phyloP scores from a whole-genome alignment of 2,797 vertebrate species.

The Acanthurus leucopareius region DNA sequence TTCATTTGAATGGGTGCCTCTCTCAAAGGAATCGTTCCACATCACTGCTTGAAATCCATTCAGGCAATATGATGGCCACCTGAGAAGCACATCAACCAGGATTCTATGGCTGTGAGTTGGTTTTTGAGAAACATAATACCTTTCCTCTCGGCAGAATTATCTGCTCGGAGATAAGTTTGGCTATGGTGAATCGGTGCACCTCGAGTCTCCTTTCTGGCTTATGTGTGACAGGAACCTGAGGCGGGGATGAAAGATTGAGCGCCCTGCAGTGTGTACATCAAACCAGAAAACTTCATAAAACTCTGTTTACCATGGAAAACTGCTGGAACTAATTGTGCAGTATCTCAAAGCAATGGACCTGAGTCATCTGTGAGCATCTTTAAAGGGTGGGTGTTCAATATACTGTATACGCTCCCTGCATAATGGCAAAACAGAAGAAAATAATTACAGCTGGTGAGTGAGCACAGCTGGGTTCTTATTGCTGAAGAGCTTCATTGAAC shows the following conservation, averaged over 20 bases:
- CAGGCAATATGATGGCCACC: conserved; percentile 73
- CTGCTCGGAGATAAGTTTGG: conserved; percentile 71
- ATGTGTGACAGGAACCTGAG: conserved; percentile 68
- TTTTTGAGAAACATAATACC: conserved; percentile 70
- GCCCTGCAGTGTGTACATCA: conserved; percentile 49
- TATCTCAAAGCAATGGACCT: conserved; percentile 60
- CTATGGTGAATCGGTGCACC: conserved; percentile 56
- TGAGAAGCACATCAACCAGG: conserved; percentile 65
- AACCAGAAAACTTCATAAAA: conserved; percentile 68
- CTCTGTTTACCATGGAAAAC: conserved; percentile 55
- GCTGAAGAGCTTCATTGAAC: conserved; percentile 27
- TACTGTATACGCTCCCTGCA: conserved; percentile 27
- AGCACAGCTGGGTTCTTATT: conserved; percentile 48
- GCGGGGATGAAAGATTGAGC: conserved; percentile 58
- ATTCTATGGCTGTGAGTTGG: conserved; percentile 66
- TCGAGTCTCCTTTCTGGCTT: conserved; percentile 53
- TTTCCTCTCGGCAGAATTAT: conserved; percentile 63
- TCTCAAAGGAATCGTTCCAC: conserved; percentile 74
- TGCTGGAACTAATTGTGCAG: conserved; percentile 66
- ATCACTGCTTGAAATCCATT: conserved; percentile 75
- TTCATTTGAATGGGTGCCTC: conserved; percentile 70
- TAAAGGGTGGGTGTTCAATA: conserved; percentile 42
- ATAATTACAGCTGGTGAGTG: conserved; percentile 54
- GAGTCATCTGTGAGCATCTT: conserved; percentile 51
- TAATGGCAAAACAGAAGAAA: conserved; percentile 51